These are phyloP conservation scores for Acrobasis suavella DNA, from an alignment of 2,888 invertebrate genomes.

Conservation along the genomic window DNA sequence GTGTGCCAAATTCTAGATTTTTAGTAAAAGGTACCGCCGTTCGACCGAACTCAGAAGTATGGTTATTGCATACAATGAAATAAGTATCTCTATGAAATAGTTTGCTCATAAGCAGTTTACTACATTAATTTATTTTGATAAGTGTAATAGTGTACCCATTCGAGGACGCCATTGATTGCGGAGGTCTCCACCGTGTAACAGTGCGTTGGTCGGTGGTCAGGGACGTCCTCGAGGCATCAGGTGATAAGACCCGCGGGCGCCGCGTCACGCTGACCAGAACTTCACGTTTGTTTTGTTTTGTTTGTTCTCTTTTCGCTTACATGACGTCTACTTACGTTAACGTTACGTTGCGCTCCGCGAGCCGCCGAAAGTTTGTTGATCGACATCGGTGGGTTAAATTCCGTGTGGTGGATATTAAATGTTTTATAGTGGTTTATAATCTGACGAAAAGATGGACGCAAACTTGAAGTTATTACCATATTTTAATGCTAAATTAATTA, in stretches of 20 bases:
- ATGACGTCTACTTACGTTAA: conserved; percentile 48
- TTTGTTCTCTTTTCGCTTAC: conserved; percentile 76
- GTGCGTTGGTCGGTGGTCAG: conserved; percentile 23
- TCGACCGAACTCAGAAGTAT: conserved; percentile 37
- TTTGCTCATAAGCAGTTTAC: conserved; percentile 37
- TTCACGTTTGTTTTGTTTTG: conserved; percentile 78
- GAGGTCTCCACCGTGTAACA: not conserved
- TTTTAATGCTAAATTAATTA: conserved; percentile 82
- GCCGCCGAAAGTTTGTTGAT: conserved; percentile 54
- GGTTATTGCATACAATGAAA: conserved; percentile 44
- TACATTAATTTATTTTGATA: conserved; percentile 55
- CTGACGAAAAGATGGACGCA: conserved; percentile 71
- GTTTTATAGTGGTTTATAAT: conserved; percentile 60
- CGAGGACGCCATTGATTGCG: conserved; percentile 24
- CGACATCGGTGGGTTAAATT: conserved; percentile 56
- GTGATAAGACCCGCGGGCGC: conserved; percentile 35
- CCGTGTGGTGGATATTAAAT: conserved; percentile 58
- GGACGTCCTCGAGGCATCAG: conserved; percentile 29
- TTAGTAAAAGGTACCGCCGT: conserved; percentile 40
- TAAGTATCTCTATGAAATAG: conserved; percentile 43
- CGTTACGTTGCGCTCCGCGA: conserved; percentile 59
- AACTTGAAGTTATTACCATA: conserved; percentile 79
- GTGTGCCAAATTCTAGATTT: conserved; percentile 27
- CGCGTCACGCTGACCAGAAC: conserved; percentile 55
- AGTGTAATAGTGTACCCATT: conserved; percentile 29